Percentiles rank a stretch among this genome's conserved stretches.
phyloP scores from a whole-genome alignment of 2,113 vertebrate genomes.

The Hippocampus abdominalis region DNA sequence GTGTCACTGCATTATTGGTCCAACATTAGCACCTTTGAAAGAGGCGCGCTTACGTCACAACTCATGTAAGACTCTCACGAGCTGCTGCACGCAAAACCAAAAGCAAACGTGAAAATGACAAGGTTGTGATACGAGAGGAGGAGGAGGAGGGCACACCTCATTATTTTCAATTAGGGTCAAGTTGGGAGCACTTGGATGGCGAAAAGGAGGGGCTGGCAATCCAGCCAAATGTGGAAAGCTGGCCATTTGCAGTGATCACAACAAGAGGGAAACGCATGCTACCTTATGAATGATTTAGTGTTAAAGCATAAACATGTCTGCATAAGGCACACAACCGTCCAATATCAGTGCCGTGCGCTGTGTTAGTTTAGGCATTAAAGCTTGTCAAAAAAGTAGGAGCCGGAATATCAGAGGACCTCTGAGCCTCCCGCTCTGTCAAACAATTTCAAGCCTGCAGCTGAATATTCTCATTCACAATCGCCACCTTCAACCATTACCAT shows the following conservation, averaged over 20 bases:
- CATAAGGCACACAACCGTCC: constrained; percentile 34
- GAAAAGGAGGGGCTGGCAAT: constrained; percentile 40
- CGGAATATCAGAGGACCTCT: constrained; percentile 30
- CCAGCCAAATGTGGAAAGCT: constrained; percentile 60
- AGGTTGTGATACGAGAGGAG: constrained; percentile 19
- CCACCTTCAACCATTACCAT: background rate
- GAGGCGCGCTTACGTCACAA: constrained; percentile 18
- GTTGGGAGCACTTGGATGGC: constrained; percentile 37
- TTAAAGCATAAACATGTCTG: constrained; percentile 46
- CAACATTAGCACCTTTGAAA: constrained; percentile 26
- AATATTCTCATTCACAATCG: background rate
- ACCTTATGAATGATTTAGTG: constrained; percentile 65
- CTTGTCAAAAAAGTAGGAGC: constrained; percentile 26
- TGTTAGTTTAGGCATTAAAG: constrained; percentile 35
- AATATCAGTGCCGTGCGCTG: constrained; percentile 18
- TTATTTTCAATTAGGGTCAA: constrained; percentile 72
- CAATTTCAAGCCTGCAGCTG: background rate
- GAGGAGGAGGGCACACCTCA: constrained; percentile 55
- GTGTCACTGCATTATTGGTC: constrained; percentile 21
- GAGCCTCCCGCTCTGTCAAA: constrained; percentile 10
- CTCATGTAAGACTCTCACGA: constrained; percentile 28
- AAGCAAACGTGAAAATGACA: constrained; percentile 39
- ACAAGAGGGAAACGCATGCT: constrained; percentile 17
- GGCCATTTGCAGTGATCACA: constrained; percentile 62
- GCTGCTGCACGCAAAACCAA: constrained; percentile 23